A percentile compares a stretch with the other conserved stretches of the same genome.
phyloP scores from a whole-genome alignment of 2,888 invertebrate genomes.

The Heliconius erato region DNA sequence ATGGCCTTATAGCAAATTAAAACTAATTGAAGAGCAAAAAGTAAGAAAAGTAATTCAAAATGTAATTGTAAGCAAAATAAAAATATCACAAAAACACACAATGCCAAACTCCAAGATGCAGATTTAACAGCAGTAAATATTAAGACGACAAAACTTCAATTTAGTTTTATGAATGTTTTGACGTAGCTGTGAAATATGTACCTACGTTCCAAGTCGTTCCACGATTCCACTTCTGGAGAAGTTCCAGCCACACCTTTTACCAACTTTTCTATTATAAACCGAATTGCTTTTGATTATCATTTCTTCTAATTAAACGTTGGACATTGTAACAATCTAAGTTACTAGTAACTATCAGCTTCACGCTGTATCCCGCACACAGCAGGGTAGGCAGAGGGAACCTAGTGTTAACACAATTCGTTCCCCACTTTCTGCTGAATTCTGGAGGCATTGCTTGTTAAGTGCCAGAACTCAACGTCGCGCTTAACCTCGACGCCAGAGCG shows the following conservation, averaged over 20 bases:
- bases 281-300: not conserved
- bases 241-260: constrained; percentile 33
- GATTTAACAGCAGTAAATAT: constrained; percentile 40
- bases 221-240: constrained; percentile 33
- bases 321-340: not conserved
- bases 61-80: not conserved
- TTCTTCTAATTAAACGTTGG: not conserved
- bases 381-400: too few relatives aligned
- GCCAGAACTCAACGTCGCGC: too few relatives aligned
- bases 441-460: too few relatives aligned
- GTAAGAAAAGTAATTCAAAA: too few relatives aligned
- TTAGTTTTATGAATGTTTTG: constrained; percentile 45
- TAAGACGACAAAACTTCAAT: constrained; percentile 37
- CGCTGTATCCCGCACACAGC: too few relatives aligned
- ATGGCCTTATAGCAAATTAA: too few relatives aligned
- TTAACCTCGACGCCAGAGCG: too few relatives aligned
- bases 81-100: not conserved
- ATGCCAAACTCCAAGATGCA: not conserved
- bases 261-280: constrained; percentile 8
- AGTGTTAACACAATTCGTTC: too few relatives aligned
- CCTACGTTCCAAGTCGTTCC: constrained; percentile 30
- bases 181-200: constrained; percentile 44
- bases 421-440: too few relatives aligned
- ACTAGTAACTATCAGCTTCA: not conserved
- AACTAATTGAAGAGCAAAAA: too few relatives aligned